Evolutionary conservation across 2,797 vertebrate species (phyloP).

Genomic region (Gymnoscopelus microlampas): DNA sequence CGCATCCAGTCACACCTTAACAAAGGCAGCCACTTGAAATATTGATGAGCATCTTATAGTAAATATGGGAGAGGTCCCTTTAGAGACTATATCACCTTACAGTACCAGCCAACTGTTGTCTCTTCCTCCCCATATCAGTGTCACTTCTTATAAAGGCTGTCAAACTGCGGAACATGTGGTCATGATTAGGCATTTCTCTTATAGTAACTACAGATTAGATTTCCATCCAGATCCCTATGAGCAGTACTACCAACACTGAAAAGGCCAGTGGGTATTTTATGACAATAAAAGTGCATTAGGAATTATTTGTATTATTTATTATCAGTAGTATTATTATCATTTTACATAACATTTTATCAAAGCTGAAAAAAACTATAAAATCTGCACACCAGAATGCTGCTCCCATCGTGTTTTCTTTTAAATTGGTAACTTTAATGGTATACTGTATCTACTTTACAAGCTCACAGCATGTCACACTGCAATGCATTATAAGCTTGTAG

Average conservation of each 20-base stretch:
- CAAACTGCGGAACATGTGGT: constrained; percentile 46
- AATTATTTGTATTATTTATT: background rate
- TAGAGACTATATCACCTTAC: constrained; percentile 34
- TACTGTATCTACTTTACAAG: too few relatives aligned
- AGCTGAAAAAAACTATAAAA: too few relatives aligned
- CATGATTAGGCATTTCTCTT: background rate
- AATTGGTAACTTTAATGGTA: too few relatives aligned
- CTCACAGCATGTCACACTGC: too few relatives aligned
- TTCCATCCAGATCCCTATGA: constrained; percentile 4
- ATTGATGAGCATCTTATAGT: constrained; percentile 60
- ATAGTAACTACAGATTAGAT: constrained; percentile 33
- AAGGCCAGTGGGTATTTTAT: background rate
- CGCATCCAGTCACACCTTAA: constrained; percentile 19
- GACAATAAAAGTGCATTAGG: too few relatives aligned
- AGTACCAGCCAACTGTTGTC: constrained; percentile 21
- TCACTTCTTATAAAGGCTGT: constrained; percentile 27
- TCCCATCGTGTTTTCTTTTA: too few relatives aligned
- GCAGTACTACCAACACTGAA: background rate
- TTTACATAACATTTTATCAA: too few relatives aligned
- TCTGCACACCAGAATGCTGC: too few relatives aligned
- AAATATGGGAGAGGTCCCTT: constrained; percentile 54
- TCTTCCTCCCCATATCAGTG: constrained; percentile 42
- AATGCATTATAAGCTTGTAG: too few relatives aligned
- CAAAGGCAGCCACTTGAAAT: constrained; percentile 41
- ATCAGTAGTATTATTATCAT: too few relatives aligned